Evolutionary conservation across 1,140 invertebrate genomes (phyloP), one percentile per base, ranked within the genome.

Genomic region (Archivesica marissinica): DNA sequence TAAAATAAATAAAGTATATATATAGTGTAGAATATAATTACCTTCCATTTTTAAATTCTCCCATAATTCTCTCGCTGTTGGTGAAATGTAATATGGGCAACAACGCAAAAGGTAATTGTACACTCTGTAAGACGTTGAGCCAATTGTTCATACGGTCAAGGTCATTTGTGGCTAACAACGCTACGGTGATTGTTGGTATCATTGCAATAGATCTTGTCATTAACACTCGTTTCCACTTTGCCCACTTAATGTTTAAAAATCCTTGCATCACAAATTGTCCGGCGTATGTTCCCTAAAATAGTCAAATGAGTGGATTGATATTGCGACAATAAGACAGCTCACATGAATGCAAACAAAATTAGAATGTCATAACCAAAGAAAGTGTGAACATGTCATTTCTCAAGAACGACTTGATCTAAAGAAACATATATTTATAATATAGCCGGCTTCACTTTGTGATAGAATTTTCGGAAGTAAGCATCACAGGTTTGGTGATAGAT

Each of bases 21-120:
- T n/a, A n/a, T n/a, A n/a, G 30, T 15, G 11, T 44, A 13, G 28
- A 35, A n/a, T 61, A 54, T 7, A 76, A 38, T 52, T 87, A 92
- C 91, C 80, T 91, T 74, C 91, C 91, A 87, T 93, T 93, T 41
- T 89, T 87, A 83, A 93, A 93, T 35, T 89, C 88, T 38, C 88
- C 85, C 98, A 98, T 98, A n/a, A 98, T 96, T 44, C 95, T 95
- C 61, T 93, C 92, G 90, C 96, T 97, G 61, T 96, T 97, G 0
- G 97, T 98, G 91, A 98, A 98, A 9, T 97, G 97, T 59, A 98
- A 96, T 0, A 97, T 96, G 25, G 98, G 98, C 80, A 98, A 94
- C 13, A 97, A 95, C 6, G 98, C 94, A 88, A 95, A 95, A 9
- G 94, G 94, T 30, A 95, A 87, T 88, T 98, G 97, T 0, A 98